Evolutionary conservation across 2,888 invertebrate genomes (phyloP).

Genomic region (Philereme transversata): DNA sequence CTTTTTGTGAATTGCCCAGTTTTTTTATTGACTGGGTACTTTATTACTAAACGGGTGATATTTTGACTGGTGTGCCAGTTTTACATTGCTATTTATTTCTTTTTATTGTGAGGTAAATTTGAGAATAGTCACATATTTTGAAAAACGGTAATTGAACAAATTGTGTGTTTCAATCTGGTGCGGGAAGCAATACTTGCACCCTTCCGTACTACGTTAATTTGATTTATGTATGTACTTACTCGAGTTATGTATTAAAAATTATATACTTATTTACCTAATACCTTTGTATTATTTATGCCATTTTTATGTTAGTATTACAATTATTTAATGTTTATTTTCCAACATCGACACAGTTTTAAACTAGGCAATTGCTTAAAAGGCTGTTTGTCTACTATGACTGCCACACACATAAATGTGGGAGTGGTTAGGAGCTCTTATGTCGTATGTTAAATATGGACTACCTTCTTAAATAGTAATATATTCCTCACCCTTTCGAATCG

Average conservation of each 20-base stretch:
- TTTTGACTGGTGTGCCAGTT: neutral
- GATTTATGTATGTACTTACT: too few relatives aligned
- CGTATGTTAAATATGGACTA: conserved; percentile 29
- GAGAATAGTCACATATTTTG: too few relatives aligned
- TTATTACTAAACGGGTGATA: conserved; percentile 1
- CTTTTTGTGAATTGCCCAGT: conserved; percentile 26
- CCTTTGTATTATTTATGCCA: neutral
- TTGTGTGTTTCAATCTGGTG: too few relatives aligned
- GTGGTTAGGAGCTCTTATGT: conserved; percentile 24
- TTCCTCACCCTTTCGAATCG: conserved; percentile 19
- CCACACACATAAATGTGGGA: conserved; percentile 29
- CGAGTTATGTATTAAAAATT: too few relatives aligned
- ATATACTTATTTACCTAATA: too few relatives aligned
- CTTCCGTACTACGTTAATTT: too few relatives aligned
- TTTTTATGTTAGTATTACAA: too few relatives aligned
- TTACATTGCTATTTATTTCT: too few relatives aligned
- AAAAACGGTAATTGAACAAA: too few relatives aligned
- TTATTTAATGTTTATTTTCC: too few relatives aligned
- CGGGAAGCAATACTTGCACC: too few relatives aligned
- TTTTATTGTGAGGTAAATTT: too few relatives aligned
- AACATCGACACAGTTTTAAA: neutral
- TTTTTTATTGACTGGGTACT: conserved; percentile 6
- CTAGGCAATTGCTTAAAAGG: conserved; percentile 19
- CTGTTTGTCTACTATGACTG: conserved; percentile 16
- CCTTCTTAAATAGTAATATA: conserved; percentile 36